phyloP scores from a whole-genome alignment of 2,797 vertebrate species.

The Pseudomugil gertrudae region DNA sequence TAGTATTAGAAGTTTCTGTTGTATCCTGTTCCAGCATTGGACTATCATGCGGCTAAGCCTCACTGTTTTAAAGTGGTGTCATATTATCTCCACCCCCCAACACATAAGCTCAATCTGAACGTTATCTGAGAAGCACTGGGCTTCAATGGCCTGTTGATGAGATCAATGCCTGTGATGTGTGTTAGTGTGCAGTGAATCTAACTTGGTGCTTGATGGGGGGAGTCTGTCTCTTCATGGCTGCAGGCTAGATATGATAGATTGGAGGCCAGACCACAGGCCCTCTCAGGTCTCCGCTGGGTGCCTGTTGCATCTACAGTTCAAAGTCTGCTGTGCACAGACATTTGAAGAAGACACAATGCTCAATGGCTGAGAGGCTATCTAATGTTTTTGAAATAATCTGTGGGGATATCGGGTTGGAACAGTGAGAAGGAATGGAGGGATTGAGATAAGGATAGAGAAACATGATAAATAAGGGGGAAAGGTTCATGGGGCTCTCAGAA shows the following conservation, averaged over 20 bases:
- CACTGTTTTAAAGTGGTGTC: slow-evolving; percentile 36
- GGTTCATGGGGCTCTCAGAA: slow-evolving; percentile 13
- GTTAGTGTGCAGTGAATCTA: slow-evolving; percentile 40
- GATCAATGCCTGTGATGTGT: slow-evolving; percentile 64
- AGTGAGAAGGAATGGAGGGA: slow-evolving; percentile 35
- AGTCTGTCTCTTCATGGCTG: slow-evolving; percentile 48
- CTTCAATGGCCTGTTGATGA: slow-evolving; percentile 35
- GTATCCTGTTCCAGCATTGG: slow-evolving; percentile 16
- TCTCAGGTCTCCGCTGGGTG: slow-evolving; percentile 59
- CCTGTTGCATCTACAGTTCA: slow-evolving; percentile 59
- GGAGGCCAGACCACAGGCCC: slow-evolving; percentile 59
- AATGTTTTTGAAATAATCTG: slow-evolving; percentile 51
- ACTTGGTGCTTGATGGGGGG: slow-evolving; percentile 34
- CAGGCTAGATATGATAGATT: slow-evolving; percentile 65
- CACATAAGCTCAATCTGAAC: slow-evolving; percentile 42
- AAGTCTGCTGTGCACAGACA: slow-evolving; percentile 54
- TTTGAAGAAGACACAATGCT: slow-evolving; percentile 48
- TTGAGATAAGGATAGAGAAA: slow-evolving; percentile 39
- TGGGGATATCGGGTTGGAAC: slow-evolving; percentile 27
- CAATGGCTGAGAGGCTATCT: slow-evolving; percentile 47
- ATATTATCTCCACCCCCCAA: slow-evolving; percentile 37
- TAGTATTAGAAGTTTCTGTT: background rate
- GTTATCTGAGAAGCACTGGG: slow-evolving; percentile 49
- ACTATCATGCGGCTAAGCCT: slow-evolving; percentile 29
- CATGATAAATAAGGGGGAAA: slow-evolving; percentile 22